Conservation (phyloP, 37 sponge, comb jelly and placozoan species). For the Axinella damicornis region DNA sequence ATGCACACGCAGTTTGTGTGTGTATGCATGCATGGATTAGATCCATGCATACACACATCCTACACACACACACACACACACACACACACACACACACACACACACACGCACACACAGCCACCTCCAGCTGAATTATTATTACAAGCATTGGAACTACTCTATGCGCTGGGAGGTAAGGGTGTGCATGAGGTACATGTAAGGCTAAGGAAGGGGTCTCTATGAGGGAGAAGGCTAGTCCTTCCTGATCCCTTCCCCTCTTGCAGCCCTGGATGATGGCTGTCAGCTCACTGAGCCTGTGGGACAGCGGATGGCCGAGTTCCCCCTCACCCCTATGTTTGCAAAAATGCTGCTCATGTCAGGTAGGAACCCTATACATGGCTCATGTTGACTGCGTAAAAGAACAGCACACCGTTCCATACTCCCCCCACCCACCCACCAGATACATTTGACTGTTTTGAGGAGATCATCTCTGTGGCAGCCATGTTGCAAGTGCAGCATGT, state of each 20-base stretch:
- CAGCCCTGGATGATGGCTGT: slow-evolving; percentile 82
- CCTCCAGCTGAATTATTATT: slow-evolving; percentile 87
- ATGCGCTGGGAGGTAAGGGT: slow-evolving; percentile 83
- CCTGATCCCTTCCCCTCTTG: too few relatives aligned
- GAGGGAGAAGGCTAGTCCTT: too few relatives aligned
- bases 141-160: slow-evolving; percentile 86
- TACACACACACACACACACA: not conserved
- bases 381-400: too few relatives aligned
- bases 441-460: slow-evolving; percentile 90
- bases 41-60: too few relatives aligned
- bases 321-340: slow-evolving; percentile 93
- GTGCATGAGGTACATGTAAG: not conserved
- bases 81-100: not conserved
- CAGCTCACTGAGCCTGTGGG: slow-evolving; percentile 82
- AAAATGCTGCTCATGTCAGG: slow-evolving; percentile 93
- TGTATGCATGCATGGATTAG: not conserved
- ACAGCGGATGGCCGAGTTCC: slow-evolving; percentile 90
- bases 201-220: too few relatives aligned
- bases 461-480: slow-evolving; percentile 85
- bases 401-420: too few relatives aligned
- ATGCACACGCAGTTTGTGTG: not conserved
- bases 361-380: too few relatives aligned
- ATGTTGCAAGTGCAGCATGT: slow-evolving; percentile 93
- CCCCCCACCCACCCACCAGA: slow-evolving; percentile 24
- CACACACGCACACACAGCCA: slow-evolving; percentile 43